These are phyloP conservation scores for Lagocephalus sceleratus DNA, from an alignment of 2,797 vertebrate species.

Conservation along the genomic window DNA sequence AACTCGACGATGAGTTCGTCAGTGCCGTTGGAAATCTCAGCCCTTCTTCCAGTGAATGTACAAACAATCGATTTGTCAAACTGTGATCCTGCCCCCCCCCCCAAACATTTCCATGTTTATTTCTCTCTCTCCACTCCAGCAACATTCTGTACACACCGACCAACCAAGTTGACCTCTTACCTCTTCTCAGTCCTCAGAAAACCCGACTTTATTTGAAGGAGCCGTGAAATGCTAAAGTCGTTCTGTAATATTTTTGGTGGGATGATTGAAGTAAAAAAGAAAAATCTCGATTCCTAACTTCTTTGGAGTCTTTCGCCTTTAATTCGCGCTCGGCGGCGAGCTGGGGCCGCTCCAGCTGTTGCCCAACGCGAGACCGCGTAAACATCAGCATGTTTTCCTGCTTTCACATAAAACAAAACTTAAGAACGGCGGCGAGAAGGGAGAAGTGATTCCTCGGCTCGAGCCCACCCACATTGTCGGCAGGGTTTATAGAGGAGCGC, in stretches of 20 bases:
- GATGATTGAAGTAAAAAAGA: background rate
- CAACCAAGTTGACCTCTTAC: background rate
- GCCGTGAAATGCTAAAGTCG: conserved; percentile 16
- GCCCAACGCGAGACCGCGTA: background rate
- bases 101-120: background rate
- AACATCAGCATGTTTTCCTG: too few relatives aligned
- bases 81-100: conserved; percentile 37
- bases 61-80: conserved; percentile 36
- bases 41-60: conserved; percentile 70
- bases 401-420: conserved; percentile 36
- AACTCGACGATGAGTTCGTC: conserved; percentile 5
- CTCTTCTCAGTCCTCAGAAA: conserved; percentile 17
- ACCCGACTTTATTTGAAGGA: conserved; percentile 24
- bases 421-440: background rate
- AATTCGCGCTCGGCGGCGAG: background rate
- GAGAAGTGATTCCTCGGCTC: background rate
- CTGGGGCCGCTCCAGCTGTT: background rate
- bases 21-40: conserved; percentile 52
- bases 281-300: conserved; percentile 21
- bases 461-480: background rate
- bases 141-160: conserved; percentile 13
- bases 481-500: background rate
- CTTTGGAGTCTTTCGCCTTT: conserved; percentile 5
- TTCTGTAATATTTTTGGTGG: conserved; percentile 21
- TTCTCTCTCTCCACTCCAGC: conserved; percentile 10